Percentiles rank a stretch among this genome's conserved stretches.
Conservation (phyloP, 1,140 invertebrate genomes). For the Chlorops oryzae region DNA sequence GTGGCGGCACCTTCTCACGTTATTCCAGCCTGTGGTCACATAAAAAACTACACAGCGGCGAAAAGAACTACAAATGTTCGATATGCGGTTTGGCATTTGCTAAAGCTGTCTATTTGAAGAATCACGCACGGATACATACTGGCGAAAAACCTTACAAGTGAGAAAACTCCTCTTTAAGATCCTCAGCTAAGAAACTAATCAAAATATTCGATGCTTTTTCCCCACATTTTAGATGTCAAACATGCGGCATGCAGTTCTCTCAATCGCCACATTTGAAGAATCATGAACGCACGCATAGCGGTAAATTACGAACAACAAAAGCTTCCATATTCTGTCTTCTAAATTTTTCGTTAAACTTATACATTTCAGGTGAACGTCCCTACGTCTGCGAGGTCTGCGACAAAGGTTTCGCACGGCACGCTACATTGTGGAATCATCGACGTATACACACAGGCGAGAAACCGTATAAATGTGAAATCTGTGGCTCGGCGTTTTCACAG, state of each 20-base stretch:
- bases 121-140: constrained; percentile 78
- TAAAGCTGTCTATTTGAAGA: constrained; percentile 84
- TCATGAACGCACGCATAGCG: constrained; percentile 86
- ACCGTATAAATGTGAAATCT: constrained; percentile 77
- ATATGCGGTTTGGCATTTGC: constrained; percentile 91
- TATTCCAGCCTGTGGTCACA: constrained; percentile 82
- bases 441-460: constrained; percentile 90
- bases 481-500: constrained; percentile 77
- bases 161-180: no score
- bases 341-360: no score
- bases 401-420: constrained; percentile 80
- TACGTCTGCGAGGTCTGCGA: constrained; percentile 89
- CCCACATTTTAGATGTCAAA: constrained; percentile 57
- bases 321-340: no score
- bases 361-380: constrained; percentile 81
- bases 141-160: constrained; percentile 78
- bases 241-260: constrained; percentile 83
- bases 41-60: constrained; percentile 76
- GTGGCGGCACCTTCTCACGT: constrained; percentile 73
- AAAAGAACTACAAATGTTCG: constrained; percentile 87
- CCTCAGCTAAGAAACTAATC: no score
- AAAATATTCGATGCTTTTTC: neutral
- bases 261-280: constrained; percentile 87
- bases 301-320: no score
- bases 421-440: constrained; percentile 84